phyloP scores from a whole-genome alignment of 2,113 vertebrate species.

The Gulo gulo region DNA sequence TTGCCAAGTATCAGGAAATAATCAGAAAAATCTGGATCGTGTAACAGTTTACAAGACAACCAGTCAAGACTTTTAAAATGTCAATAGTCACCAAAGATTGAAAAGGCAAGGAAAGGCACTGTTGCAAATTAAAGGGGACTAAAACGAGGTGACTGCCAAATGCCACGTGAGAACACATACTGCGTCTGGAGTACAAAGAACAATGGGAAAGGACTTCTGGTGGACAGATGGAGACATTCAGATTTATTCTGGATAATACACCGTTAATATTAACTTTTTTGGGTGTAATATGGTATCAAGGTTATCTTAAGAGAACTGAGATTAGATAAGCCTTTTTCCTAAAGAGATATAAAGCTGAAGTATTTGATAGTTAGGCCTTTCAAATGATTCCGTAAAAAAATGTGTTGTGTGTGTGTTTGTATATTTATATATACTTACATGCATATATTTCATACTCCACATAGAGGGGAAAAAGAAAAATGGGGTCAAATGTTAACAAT shows the following conservation, averaged over 20 bases:
- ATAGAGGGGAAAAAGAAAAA: neutral
- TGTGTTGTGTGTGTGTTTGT: neutral
- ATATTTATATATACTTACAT: neutral
- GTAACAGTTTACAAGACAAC: neutral
- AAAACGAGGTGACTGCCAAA: neutral
- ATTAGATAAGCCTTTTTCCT: neutral
- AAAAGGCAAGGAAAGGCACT: neutral
- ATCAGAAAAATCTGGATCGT: neutral
- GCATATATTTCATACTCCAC: neutral
- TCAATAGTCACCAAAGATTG: neutral
- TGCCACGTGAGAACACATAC: neutral
- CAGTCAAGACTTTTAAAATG: neutral
- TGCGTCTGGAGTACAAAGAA: neutral
- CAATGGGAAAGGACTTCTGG: neutral
- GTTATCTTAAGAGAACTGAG: neutral
- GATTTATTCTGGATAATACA: neutral
- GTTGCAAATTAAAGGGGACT: neutral
- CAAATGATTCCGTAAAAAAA: neutral
- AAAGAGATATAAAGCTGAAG: neutral
- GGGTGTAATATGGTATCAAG: neutral
- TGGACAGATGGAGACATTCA: neutral
- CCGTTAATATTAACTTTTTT: neutral
- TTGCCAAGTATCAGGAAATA: neutral
- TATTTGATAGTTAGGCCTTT: neutral
- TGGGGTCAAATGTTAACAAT: slow-evolving; percentile 1